phyloP scores from a whole-genome alignment of 2,888 invertebrate genomes.

The Bimastos eiseni region DNA sequence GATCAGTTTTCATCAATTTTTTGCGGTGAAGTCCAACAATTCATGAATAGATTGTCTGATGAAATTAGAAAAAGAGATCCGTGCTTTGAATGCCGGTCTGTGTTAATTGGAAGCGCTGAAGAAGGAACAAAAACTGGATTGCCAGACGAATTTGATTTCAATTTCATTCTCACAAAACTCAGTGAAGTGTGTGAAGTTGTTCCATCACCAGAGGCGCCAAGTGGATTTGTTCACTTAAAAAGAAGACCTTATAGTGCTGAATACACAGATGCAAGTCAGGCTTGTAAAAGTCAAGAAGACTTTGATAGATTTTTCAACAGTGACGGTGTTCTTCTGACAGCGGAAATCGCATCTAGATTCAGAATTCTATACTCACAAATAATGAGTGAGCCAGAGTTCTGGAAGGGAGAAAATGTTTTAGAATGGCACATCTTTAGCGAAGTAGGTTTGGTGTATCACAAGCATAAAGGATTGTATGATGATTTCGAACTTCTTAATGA shows the following conservation, averaged over 20 bases:
- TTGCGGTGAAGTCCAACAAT: neutral
- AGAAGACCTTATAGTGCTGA: neutral
- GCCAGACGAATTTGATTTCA: too few relatives aligned
- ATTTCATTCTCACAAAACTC: too few relatives aligned
- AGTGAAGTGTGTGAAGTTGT: too few relatives aligned
- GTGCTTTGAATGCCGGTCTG: neutral
- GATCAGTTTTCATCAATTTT: neutral
- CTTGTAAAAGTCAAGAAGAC: neutral
- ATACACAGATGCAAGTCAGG: neutral
- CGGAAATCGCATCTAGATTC: neutral
- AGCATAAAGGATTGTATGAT: neutral
- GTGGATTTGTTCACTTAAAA: constrained; percentile 24
- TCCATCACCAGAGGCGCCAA: neutral
- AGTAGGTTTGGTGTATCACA: neutral
- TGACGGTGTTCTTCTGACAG: neutral
- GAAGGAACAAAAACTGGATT: too few relatives aligned
- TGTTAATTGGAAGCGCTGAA: neutral
- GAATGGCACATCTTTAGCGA: neutral
- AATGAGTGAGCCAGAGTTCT: too few relatives aligned
- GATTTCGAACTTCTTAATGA: neutral
- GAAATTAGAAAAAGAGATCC: constrained; percentile 2
- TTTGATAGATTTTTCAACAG: neutral
- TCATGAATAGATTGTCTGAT: neutral
- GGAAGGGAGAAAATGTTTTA: neutral
- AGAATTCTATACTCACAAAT: too few relatives aligned